Base-by-base conservation (phyloP, 2,888 invertebrate genomes). In the Pediacus dermestoides region DNA sequence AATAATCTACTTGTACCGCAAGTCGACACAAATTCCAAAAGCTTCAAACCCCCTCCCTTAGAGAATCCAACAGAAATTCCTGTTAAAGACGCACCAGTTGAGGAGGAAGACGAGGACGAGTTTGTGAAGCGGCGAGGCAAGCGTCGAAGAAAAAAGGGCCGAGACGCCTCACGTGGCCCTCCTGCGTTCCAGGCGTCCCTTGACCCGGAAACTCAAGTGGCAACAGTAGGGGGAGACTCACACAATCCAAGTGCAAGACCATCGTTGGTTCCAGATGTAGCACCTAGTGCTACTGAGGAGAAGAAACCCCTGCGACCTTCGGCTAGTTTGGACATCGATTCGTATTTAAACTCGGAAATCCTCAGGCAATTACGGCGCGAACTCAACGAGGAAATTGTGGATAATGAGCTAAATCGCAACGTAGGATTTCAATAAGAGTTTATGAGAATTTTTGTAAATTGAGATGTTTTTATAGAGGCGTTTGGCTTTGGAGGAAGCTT, bases 141-240 rank as follows among this genome's bases (percentile, higher is more conserved):
- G 7, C 71, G 71, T 23, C 64, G 67, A 2, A 70, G 69, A 4
- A 77, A 75, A 46, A 64, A 66, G 37, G 56, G 55, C 9, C 46
- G 64, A 15, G 66, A 69, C 45, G 49, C 60, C 16, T 68, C 67
- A 0, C 52, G 62, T 39, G 63, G 63, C 14, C 63, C 63, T 7
- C 59, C 64, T 8, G 60, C 62, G 14, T 65, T 66, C 39, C 66
- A 67, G 38, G 52, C 60, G 50, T 53, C 65, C 54, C 33, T 80
- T 46, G 84, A 84, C 61, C 84, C 84, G 0, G 84, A 84, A 67
- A 84, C 84, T 2, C 82, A 83, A 62, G 80, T 60, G 12, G 59
- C 57, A 1, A 49, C 60, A 6, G 52, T 58, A 28, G 57, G 55
- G 3, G 38, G 38, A 0, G 84, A 84, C 57, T 84, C 82, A 0